phyloP scores from a whole-genome alignment of 2,888 invertebrate species.

The Bellardia pandia region DNA sequence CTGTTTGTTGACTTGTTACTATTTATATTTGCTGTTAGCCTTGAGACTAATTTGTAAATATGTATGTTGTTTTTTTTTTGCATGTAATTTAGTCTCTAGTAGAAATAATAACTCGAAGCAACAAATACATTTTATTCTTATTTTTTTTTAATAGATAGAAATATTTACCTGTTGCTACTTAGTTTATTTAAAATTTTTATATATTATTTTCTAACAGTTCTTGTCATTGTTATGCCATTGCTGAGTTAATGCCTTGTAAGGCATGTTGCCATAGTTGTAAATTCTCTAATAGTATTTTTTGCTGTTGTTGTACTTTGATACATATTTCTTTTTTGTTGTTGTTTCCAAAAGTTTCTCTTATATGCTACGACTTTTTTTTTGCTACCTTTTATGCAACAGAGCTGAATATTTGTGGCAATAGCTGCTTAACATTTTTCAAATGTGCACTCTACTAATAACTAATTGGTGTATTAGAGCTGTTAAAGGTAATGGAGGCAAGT shows the following conservation, averaged over 20 bases:
- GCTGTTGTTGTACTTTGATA: not conserved
- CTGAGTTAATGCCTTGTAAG: slow-evolving; percentile 22
- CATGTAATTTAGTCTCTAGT: slow-evolving; percentile 17
- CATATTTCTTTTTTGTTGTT: slow-evolving; percentile 9
- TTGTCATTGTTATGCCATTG: not conserved
- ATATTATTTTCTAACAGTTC: not conserved
- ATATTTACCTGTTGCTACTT: slow-evolving; percentile 61
- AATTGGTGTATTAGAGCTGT: too few relatives aligned
- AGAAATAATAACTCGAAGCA: slow-evolving; percentile 25
- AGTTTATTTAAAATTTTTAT: slow-evolving; percentile 40
- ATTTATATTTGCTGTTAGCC: slow-evolving; percentile 12
- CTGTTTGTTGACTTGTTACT: not conserved
- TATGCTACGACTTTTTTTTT: slow-evolving; percentile 34
- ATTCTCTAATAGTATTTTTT: slow-evolving; percentile 38
- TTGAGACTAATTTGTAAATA: slow-evolving; percentile 47
- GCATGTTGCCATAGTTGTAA: slow-evolving; percentile 48
- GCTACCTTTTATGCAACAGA: slow-evolving; percentile 22
- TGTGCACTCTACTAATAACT: slow-evolving; percentile 5
- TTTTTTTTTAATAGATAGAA: not conserved
- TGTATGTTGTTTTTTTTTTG: not conserved
- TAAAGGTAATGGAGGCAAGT: too few relatives aligned
- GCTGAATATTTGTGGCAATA: slow-evolving; percentile 54
- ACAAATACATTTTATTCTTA: slow-evolving; percentile 23
- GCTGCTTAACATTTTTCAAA: slow-evolving; percentile 54
- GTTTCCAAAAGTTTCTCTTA: slow-evolving; percentile 6